Percentiles rank a stretch among this genome's conserved stretches.
These are phyloP conservation scores for Gnathochromis pfefferi DNA, from an alignment of 2,113 vertebrate genomes.

Conservation along the genomic window DNA sequence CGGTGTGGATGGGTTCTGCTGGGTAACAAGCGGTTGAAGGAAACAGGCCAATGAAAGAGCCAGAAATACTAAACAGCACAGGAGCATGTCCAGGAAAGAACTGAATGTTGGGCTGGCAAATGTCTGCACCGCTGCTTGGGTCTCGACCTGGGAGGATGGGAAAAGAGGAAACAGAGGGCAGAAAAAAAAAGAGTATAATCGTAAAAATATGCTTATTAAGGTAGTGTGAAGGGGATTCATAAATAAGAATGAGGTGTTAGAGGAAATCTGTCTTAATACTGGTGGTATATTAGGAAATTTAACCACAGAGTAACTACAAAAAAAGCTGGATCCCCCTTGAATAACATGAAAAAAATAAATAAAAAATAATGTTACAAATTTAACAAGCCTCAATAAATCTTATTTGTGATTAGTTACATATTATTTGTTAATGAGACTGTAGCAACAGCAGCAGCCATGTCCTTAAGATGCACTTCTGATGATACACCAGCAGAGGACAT, in stretches of 20 bases:
- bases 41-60: slow-evolving; percentile 90
- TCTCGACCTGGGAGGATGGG: slow-evolving; percentile 59
- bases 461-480: not conserved
- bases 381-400: not conserved
- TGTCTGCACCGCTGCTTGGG: slow-evolving; percentile 76
- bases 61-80: slow-evolving; percentile 86
- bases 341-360: not conserved
- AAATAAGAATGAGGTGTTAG: not conserved
- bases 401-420: not conserved
- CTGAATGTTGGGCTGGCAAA: slow-evolving; percentile 94
- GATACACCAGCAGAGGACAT: slow-evolving; percentile 56
- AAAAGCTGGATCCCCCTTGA: not conserved
- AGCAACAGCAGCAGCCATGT: not conserved
- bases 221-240: not conserved
- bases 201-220: not conserved
- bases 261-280: not conserved
- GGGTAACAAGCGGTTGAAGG: slow-evolving; percentile 73
- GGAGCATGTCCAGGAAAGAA: slow-evolving; percentile 88
- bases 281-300: not conserved
- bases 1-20: slow-evolving; percentile 58
- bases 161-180: not conserved
- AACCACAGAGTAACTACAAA: not conserved
- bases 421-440: not conserved
- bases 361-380: not conserved
- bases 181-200: not conserved